Evolutionary conservation across 2,888 invertebrate genomes (phyloP).

Genomic region (Yponomeuta cagnagella): DNA sequence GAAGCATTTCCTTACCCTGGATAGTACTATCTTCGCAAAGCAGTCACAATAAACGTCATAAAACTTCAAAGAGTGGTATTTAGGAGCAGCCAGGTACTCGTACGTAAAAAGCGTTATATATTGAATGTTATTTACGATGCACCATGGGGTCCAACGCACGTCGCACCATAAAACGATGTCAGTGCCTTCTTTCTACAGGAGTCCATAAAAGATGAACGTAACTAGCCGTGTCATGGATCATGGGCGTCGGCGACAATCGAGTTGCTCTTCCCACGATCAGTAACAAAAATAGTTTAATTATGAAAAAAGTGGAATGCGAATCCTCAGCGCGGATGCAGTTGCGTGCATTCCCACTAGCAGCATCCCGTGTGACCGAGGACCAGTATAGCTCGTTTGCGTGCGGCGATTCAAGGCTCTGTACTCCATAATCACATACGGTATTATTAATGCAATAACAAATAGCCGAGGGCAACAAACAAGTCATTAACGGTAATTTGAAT

Average conservation of each 20-base stretch:
- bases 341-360: conserved; percentile 34
- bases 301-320: conserved; percentile 50
- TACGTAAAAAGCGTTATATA: neutral
- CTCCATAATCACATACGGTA: neutral
- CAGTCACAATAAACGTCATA: neutral
- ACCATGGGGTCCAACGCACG: neutral
- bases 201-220: conserved; percentile 31
- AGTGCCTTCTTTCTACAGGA: neutral
- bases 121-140: conserved; percentile 8
- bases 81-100: neutral
- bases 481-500: no score
- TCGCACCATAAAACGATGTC: conserved; percentile 11
- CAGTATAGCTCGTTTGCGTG: conserved; percentile 25
- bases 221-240: conserved; percentile 13
- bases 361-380: conserved; percentile 56
- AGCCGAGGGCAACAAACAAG: neutral
- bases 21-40: conserved; percentile 1
- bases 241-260: conserved; percentile 33
- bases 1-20: neutral
- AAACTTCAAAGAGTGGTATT: neutral
- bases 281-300: conserved; percentile 38
- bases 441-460: conserved; percentile 11
- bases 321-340: conserved; percentile 46
- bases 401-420: neutral
- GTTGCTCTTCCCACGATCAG: conserved; percentile 64